Conservation (phyloP, 2,113 vertebrate genomes). For the Crotalus helleri region DNA sequence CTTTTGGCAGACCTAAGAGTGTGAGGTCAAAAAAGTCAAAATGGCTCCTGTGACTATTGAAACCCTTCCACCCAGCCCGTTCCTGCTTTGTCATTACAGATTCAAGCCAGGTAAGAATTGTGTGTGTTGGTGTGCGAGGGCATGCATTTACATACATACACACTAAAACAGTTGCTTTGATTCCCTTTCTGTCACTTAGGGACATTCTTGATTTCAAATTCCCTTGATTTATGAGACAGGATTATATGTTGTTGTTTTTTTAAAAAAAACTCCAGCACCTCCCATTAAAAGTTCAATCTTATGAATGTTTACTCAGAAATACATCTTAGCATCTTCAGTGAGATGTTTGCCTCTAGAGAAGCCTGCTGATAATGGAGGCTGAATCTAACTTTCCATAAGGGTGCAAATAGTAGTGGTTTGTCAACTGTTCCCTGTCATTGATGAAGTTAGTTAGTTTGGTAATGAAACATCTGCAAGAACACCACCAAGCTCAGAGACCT, state of each 20-base stretch:
- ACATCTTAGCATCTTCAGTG: neutral
- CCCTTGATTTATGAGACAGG: constrained; percentile 66
- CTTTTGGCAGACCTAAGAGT: constrained; percentile 45
- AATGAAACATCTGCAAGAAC: neutral
- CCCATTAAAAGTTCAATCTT: constrained; percentile 27
- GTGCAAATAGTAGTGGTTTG: constrained; percentile 9
- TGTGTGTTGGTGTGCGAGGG: neutral
- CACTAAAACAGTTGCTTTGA: constrained; percentile 49
- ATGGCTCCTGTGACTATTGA: neutral
- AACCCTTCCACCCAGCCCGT: neutral
- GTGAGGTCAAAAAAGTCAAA: neutral
- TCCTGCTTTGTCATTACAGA: neutral
- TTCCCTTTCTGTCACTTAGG: constrained; percentile 36
- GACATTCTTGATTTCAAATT: constrained; percentile 30
- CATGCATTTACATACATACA: neutral
- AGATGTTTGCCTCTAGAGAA: neutral
- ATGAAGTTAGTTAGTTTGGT: neutral
- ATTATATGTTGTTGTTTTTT: constrained; percentile 9
- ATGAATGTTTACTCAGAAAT: constrained; percentile 1
- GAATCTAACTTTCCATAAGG: constrained; percentile 32
- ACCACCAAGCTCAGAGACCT: neutral
- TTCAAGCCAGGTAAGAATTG: constrained; percentile 36
- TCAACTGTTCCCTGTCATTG: neutral
- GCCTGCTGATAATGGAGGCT: neutral
- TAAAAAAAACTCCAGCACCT: neutral